Base-by-base conservation (phyloP, 2,113 vertebrate species). In the Empidonax traillii region DNA sequence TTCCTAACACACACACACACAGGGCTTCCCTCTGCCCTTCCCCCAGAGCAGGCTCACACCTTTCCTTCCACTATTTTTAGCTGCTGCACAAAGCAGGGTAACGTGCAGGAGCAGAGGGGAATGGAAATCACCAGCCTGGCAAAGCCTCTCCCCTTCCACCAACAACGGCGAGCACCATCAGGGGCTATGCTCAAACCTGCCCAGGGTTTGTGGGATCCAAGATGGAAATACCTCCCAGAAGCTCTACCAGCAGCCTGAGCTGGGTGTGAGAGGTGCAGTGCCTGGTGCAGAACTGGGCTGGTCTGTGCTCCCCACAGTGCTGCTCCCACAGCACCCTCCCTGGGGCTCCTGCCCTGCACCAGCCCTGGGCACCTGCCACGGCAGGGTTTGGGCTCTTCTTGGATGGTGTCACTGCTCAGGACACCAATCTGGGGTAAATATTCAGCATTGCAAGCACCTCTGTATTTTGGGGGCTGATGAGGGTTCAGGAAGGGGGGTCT, bases 31-130 rank as follows among this genome's bases (percentile, higher is more conserved):
- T 35, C 78, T 23, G 74, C 74, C 65, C 61, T 77, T 52, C 58
- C 65, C 39, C 65, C 17, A 1, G 3, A 16, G 23, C 71, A 85
- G 71, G 23, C 52, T 93, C 65, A 59, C 17, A 6, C 56, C 88
- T 80, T 79, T 37, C 65, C 39, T 59, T 13, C 8, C 37, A 49
- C 23, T 93, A 84, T 87, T 87, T 93, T 91, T 75, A 91, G 88
- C 85, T 24, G 21, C 51, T 44, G 51, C 68, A 86, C 14, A 14
- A 84, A 82, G 51, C 56, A 31, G 67, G n/a, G 47, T 4, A 69
- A 44, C 0, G 4, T 25, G 46, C 41, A 71, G 78, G 51, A 74
- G 65, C 31, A 52, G n/a, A 51, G 67, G 33, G 33, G 67, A 65
- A 33, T 1, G 85, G 81, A 63, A 51, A 46, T 25, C n/a, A 28